Evolutionary conservation across 1,140 invertebrate genomes (phyloP).

Genomic region (Helicoverpa zea): DNA sequence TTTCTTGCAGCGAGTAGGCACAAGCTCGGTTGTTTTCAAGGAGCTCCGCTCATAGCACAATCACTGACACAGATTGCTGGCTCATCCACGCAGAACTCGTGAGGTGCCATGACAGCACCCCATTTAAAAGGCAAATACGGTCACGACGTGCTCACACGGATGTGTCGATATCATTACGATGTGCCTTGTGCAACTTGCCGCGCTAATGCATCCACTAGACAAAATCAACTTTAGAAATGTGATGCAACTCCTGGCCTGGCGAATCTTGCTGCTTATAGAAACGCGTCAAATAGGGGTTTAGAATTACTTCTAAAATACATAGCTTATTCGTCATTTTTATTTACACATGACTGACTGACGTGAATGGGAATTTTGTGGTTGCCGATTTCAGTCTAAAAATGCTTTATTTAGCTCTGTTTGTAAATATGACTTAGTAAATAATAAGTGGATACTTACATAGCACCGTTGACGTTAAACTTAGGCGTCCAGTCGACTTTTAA

Average conservation of each 20-base stretch:
- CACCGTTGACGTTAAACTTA: too few species aligned
- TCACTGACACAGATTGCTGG: conserved; percentile 75
- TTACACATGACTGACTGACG: too few species aligned
- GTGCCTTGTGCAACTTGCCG: conserved; percentile 52
- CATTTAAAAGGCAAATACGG: conserved; percentile 82
- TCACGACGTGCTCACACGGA: conserved; percentile 77
- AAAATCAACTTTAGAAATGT: conserved; percentile 30
- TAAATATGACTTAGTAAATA: too few species aligned
- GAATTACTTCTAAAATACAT: background rate
- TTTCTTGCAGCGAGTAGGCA: conserved; percentile 49
- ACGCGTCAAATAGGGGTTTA: background rate
- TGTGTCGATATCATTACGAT: conserved; percentile 63
- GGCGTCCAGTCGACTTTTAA: too few species aligned
- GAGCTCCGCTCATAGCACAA: conserved; percentile 55
- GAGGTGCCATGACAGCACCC: conserved; percentile 71
- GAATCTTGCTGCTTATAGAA: background rate
- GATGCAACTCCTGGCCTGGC: background rate
- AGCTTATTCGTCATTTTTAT: too few species aligned
- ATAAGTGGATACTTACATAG: too few species aligned
- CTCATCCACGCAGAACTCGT: conserved; percentile 74
- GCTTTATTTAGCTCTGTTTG: too few species aligned
- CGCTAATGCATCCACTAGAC: conserved; percentile 44
- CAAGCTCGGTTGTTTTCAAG: conserved; percentile 44
- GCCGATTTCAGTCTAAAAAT: too few species aligned
- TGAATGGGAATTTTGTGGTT: too few species aligned